Percentiles rank a stretch among this genome's conserved stretches.
These are phyloP conservation scores for Mobula hypostoma DNA, from an alignment of 2,113 vertebrate genomes.

Conservation along the genomic window DNA sequence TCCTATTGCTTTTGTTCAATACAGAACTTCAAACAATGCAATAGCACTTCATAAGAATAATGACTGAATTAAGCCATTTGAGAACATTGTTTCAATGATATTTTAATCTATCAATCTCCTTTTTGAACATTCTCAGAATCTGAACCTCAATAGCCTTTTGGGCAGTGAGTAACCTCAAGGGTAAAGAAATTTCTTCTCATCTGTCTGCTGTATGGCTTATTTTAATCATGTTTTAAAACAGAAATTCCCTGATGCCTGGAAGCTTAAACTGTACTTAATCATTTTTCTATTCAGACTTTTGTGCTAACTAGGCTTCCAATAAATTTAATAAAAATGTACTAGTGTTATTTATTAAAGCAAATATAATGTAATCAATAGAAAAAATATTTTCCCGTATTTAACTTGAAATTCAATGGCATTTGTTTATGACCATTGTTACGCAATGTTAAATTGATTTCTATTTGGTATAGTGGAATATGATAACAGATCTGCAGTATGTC, in stretches of 20 bases:
- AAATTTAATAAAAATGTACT: background rate
- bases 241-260: background rate
- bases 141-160: too few species aligned
- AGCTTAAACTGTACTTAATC: background rate
- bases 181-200: too few species aligned
- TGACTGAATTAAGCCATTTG: background rate
- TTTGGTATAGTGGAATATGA: too few species aligned
- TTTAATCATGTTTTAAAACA: background rate
- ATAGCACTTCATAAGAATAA: background rate
- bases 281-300: background rate
- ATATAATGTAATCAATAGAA: background rate
- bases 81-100: background rate
- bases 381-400: too few species aligned
- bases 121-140: too few species aligned
- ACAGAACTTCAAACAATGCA: background rate
- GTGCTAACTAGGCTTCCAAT: background rate
- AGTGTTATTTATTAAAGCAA: background rate
- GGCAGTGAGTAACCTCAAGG: too few species aligned
- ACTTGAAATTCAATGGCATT: too few species aligned
- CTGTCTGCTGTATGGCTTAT: too few species aligned
- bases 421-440: too few species aligned
- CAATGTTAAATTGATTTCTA: too few species aligned
- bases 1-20: too few species aligned
- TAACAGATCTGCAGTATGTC: too few species aligned
- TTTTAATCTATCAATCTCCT: background rate